Conservation (phyloP, 2,888 invertebrate genomes). For the Erpobdella octoculata region DNA sequence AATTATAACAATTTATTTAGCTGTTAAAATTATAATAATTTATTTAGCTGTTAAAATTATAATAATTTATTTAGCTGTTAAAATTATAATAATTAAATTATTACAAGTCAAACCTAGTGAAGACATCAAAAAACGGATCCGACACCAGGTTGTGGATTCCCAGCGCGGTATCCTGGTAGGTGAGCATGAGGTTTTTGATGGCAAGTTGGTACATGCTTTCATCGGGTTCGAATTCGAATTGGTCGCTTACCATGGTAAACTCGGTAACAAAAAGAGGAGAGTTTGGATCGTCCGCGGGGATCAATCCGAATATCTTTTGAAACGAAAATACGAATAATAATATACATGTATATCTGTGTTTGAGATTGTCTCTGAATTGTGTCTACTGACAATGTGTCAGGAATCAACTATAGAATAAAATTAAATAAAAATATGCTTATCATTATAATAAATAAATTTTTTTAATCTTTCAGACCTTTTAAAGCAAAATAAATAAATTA, state of each 20-base stretch:
- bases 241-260: conserved; percentile 48
- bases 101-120: conserved; percentile 59
- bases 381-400: too few species aligned
- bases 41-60: too few species aligned
- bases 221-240: conserved; percentile 57
- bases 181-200: conserved; percentile 59
- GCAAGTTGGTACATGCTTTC: conserved; percentile 59
- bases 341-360: background rate
- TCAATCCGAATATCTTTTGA: background rate
- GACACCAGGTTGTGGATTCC: conserved; percentile 66
- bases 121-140: conserved; percentile 64
- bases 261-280: conserved; percentile 51
- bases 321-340: background rate
- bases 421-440: too few species aligned
- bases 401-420: too few species aligned
- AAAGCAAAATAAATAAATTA: background rate
- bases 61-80: too few species aligned
- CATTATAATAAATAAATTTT: too few species aligned
- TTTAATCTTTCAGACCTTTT: background rate
- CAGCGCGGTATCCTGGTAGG: conserved; percentile 59
- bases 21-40: too few species aligned
- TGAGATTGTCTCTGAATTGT: too few species aligned
- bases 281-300: conserved; percentile 41
- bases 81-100: background rate
- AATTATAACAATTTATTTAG: too few species aligned